Evolutionary conservation across 2,797 vertebrate species (phyloP), one percentile per base, ranked within the genome.

Genomic region (Pteropus rufus): DNA sequence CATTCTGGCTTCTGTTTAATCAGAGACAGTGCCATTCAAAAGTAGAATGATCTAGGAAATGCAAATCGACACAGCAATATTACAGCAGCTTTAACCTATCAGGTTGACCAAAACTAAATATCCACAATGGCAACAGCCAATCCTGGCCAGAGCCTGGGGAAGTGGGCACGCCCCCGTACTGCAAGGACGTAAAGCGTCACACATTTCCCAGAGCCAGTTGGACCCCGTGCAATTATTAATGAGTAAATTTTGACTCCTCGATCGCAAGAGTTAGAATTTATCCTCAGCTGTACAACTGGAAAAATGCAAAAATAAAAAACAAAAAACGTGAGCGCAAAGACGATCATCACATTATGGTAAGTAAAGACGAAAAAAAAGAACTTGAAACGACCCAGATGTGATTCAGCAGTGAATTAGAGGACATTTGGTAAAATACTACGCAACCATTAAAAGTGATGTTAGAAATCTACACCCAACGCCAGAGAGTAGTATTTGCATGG

Each of bases 181-280:
- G 7, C 2, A 14, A 19, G 58, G 21, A 31, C 18, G 1, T 26
- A 2, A 19, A 73, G 7, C 26, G 23, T n/a, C 21, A 8, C 2
- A 41, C 29, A 5, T 26, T 56, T 49, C 73, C 85, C 41, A 44
- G 14, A 64, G 26, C 58, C n/a, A 36, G 21, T 52, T 31, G 54
- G 44, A 44, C 41, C 73, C 23, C 12, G 7, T 64, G 34, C 11
- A 31, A 31, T 36, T 54, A 39, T 34, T 41, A 23, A 31, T 12
- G 39, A 90, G n/a, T 10, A 34, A 54, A 10, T 15, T 72, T 34
- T 58, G 76, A 64, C 77, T 85, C 29, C 60, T 80, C 46, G 4
- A 23, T 52, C 83, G 77, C n/a, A 70, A 96, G 31, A 11, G 39
- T 52, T 81, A 54, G 79, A 64, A 89, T 85, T 41, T 65, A 52